phyloP scores from a whole-genome alignment of 2,113 vertebrate genomes.

The Thamnophis sirtalis region DNA sequence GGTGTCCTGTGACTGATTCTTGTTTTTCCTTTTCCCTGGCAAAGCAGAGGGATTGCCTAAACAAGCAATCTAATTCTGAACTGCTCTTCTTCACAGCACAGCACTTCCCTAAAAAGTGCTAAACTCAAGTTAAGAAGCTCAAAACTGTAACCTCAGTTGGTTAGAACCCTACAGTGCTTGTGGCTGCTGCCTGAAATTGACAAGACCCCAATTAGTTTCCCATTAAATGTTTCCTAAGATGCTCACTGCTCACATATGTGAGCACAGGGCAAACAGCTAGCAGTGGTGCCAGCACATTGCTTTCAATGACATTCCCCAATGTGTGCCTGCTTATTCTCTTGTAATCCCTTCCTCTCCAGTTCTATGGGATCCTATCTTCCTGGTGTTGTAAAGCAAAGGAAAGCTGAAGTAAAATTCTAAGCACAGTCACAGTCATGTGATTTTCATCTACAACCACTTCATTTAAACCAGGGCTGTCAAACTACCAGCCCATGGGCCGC shows the following conservation, averaged over 20 bases:
- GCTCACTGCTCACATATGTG: not conserved
- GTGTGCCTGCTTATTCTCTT: not conserved
- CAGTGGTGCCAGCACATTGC: not conserved
- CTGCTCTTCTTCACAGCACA: not conserved
- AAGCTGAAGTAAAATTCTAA: not conserved
- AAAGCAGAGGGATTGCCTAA: not conserved
- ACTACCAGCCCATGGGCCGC: too few relatives aligned
- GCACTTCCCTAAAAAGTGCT: not conserved
- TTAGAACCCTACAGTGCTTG: not conserved
- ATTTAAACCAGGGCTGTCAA: not conserved
- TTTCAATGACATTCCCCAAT: not conserved
- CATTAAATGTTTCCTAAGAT: not conserved
- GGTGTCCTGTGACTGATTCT: not conserved
- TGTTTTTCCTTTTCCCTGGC: not conserved
- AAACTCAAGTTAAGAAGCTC: not conserved
- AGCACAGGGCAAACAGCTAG: not conserved
- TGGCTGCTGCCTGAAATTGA: not conserved
- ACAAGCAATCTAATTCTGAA: not conserved
- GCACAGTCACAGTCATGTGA: not conserved
- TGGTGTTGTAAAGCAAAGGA: not conserved
- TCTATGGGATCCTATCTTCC: not conserved
- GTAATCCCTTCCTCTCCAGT: not conserved
- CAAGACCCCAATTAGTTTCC: not conserved
- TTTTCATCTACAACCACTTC: not conserved
- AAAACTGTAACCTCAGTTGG: not conserved